Percentiles rank a stretch among this genome's conserved stretches.
phyloP scores from a whole-genome alignment of 1,140 invertebrate genomes.

The Drosophila navojoa region DNA sequence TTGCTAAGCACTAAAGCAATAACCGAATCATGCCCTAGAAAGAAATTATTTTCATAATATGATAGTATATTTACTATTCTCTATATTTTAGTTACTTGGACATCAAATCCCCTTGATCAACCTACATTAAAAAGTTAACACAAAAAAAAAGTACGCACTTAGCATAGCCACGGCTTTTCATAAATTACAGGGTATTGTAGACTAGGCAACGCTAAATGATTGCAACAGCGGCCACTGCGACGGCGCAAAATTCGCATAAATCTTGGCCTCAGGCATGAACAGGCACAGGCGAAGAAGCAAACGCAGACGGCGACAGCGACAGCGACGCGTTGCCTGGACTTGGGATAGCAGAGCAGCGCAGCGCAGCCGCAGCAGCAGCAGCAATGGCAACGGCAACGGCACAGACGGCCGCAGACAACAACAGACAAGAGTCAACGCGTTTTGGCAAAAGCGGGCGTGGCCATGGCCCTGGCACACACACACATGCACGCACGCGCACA shows the following conservation, averaged over 20 bases:
- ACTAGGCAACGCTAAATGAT: constrained; percentile 69
- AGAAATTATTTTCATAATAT: no score
- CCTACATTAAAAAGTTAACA: no score
- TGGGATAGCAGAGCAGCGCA: background rate
- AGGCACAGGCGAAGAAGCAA: background rate
- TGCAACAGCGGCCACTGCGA: constrained; percentile 25
- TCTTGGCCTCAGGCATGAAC: constrained; percentile 38
- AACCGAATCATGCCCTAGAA: constrained; percentile 3
- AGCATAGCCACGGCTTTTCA: no score
- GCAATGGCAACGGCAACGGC: background rate
- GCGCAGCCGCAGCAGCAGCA: constrained; percentile 3
- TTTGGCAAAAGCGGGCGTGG: constrained; percentile 44
- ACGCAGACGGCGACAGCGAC: constrained; percentile 10
- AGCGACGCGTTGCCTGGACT: constrained; percentile 4
- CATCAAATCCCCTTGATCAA: no score
- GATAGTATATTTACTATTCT: no score
- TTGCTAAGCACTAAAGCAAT: constrained; percentile 16
- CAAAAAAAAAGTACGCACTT: no score
- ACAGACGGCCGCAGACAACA: constrained; percentile 2
- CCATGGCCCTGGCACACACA: constrained; percentile 30
- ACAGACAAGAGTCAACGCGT: constrained; percentile 44
- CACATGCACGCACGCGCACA: constrained; percentile 12
- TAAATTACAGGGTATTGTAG: constrained; percentile 47
- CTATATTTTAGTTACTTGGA: no score
- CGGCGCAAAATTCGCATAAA: constrained; percentile 42